Conservation (phyloP, 2,888 invertebrate genomes). For the Drosophila gaucha region DNA sequence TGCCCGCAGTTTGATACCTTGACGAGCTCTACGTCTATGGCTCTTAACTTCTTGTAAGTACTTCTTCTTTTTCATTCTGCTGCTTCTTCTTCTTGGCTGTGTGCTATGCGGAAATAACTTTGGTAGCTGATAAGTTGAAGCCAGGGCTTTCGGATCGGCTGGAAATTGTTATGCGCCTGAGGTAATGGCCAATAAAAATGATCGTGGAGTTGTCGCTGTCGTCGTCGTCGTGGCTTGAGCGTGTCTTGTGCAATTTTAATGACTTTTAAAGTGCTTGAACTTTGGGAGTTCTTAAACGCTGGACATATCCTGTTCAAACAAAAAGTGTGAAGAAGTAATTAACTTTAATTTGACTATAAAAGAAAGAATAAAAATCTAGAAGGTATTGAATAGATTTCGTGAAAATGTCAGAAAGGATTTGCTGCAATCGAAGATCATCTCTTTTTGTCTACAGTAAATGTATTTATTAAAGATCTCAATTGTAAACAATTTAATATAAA, state of each 20-base stretch:
- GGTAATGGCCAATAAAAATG: conserved; percentile 53
- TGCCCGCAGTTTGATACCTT: conserved; percentile 34
- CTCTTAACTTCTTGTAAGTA: not conserved
- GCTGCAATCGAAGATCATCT: not conserved
- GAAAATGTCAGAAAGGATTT: accelerated
- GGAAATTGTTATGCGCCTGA: conserved; percentile 52
- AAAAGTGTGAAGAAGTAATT: not conserved
- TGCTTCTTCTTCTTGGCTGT: conserved; percentile 1
- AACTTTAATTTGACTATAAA: not conserved
- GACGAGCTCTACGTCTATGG: conserved; percentile 8
- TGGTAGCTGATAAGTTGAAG: conserved; percentile 41
- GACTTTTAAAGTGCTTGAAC: conserved; percentile 27
- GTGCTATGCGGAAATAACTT: conserved; percentile 53
- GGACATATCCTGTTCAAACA: conserved; percentile 37
- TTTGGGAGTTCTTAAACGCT: conserved; percentile 6
- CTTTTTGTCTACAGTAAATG: not conserved
- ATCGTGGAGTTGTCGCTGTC: conserved; percentile 39
- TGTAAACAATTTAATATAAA: no score
- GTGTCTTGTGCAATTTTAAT: conserved; percentile 55
- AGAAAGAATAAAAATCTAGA: not conserved
- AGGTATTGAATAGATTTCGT: not conserved
- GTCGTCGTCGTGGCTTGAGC: conserved; percentile 4
- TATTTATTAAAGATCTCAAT: not conserved
- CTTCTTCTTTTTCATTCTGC: not conserved
- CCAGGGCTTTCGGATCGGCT: conserved; percentile 9